A percentile compares a stretch with the other conserved stretches of the same genome.
These are phyloP conservation scores for Bucco capensis DNA, from an alignment of 2,113 vertebrate species.

Conservation along the genomic window DNA sequence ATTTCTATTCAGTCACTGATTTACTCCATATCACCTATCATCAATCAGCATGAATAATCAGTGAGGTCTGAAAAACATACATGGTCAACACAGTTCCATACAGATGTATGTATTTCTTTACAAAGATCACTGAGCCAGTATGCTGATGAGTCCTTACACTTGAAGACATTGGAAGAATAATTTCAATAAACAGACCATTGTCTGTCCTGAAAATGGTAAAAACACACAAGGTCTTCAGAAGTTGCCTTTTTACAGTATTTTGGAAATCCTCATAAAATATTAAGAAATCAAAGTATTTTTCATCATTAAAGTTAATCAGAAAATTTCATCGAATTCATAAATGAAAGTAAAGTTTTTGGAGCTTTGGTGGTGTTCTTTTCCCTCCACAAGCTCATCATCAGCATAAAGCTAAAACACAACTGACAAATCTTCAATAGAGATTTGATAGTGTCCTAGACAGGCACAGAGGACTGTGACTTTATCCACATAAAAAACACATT, in stretches of 20 bases:
- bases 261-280: background rate
- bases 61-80: background rate
- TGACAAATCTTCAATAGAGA: background rate
- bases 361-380: fast-evolving
- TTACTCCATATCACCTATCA: background rate
- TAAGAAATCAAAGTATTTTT: background rate
- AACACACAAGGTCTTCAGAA: background rate
- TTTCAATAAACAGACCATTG: background rate
- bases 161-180: background rate
- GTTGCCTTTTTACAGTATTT: background rate
- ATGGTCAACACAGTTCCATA: background rate
- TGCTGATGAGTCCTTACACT: background rate
- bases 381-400: fast-evolving
- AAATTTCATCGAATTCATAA: background rate
- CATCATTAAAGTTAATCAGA: background rate
- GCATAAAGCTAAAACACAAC: background rate
- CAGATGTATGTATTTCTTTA: background rate
- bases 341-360: fast-evolving
- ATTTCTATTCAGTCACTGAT: background rate
- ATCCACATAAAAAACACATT: background rate
- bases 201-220: background rate
- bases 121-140: background rate
- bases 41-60: background rate
- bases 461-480: background rate
- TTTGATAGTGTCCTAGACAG: background rate